Evolutionary conservation across 2,797 vertebrate species (phyloP), one percentile per base, ranked within the genome.

Genomic region (Smutsia temminckii): DNA sequence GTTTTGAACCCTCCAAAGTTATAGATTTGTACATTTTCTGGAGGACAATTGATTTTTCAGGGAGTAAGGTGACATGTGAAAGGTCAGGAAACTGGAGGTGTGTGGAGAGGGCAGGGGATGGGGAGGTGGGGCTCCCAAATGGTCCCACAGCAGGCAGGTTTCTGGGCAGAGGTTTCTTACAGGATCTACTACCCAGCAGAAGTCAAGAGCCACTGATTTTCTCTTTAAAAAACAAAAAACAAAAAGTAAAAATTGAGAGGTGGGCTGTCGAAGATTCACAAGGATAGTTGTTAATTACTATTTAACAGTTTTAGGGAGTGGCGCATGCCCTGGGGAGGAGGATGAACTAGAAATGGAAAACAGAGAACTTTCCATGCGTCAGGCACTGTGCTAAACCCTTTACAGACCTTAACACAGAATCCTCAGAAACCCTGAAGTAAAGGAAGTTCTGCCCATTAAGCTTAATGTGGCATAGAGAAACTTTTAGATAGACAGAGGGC

Each of bases 211-310:
- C 23, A 51, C 6, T 20, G 61, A 13, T 17, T 77, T 91, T 59
- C 59, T 88, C 71, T 57, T 69, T 4, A 16, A n/a, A 61, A n/a
- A 83, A 57, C 46, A 72, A n/a, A 85, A 94, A 40, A 40, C 40
- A 40, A 40, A 86, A 46, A n/a, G 25, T 66, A 42, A 64, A 89
- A 64, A n/a, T 34, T 2, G 6, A 51, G 2, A 88, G 40, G 34
- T 23, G n/a, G 6, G 14, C 61, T 20, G 5, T 4, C n/a, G 34
- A 59, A 63, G 37, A 55, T 10, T 68, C 59, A 80, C 69, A 78
- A 21, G 72, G 27, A 9, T 61, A 27, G 57, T 20, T 59, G n/a
- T 29, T 72, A 20, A 64, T 61, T 27, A 34, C 23, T 46, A 49
- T 2, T 5, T 29, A 42, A 37, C 13, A 32, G 6, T 81, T 84